Conservation (phyloP, 92 coral and sea anemone genomes). For the Siderastrea siderea region DNA sequence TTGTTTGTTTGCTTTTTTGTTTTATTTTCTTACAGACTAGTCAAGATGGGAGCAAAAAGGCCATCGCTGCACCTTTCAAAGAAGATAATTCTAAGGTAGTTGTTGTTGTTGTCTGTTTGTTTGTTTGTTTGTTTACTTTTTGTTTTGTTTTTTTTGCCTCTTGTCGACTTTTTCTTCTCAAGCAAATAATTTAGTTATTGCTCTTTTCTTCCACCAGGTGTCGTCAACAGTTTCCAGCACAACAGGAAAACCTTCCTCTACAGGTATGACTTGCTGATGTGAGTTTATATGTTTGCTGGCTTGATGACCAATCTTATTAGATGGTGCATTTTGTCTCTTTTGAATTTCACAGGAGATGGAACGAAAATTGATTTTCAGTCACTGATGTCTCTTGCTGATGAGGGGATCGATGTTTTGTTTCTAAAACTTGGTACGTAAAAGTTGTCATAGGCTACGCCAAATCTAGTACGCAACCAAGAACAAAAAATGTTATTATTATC, state of each 20-base stretch:
- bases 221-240: constrained; percentile 5
- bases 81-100: constrained; percentile 20
- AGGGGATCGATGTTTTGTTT: constrained; percentile 95
- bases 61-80: background rate
- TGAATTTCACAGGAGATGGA: constrained; percentile 21
- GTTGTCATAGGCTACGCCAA: no score
- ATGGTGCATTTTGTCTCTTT: background rate
- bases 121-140: no score
- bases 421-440: constrained; percentile 72
- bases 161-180: no score
- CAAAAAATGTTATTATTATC: no score
- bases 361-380: constrained; percentile 81
- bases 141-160: no score
- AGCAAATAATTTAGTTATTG: background rate
- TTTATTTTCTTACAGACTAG: background rate
- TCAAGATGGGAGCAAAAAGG: constrained; percentile 1
- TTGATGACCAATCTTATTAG: background rate
- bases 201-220: background rate
- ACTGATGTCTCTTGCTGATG: constrained; percentile 84
- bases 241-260: constrained; percentile 7
- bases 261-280: background rate
- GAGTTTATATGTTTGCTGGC: background rate
- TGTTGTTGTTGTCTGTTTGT: background rate
- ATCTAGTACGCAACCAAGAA: no score
- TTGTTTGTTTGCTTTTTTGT: background rate